phyloP scores from a whole-genome alignment of 2,797 vertebrate species.

The Xerus rutilus region DNA sequence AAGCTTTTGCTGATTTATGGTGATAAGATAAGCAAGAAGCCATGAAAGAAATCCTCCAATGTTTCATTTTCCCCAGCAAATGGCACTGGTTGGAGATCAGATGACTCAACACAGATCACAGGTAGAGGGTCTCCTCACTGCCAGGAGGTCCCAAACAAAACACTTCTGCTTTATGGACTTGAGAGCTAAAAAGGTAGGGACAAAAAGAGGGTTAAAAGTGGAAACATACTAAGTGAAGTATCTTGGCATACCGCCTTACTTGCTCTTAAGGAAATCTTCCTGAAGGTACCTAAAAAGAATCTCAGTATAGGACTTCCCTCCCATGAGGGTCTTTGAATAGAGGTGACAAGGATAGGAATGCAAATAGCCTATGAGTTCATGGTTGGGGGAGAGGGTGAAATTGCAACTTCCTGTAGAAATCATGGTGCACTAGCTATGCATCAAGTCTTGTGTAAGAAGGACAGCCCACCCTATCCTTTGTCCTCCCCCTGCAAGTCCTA shows the following conservation, averaged over 20 bases:
- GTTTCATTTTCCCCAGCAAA: neutral
- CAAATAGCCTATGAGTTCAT: neutral
- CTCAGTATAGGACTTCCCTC: neutral
- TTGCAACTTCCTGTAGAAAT: neutral
- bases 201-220: neutral
- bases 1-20: neutral
- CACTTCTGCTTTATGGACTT: neutral
- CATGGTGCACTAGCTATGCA: neutral
- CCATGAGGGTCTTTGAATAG: neutral
- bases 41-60: neutral
- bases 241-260: neutral
- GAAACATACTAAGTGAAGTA: neutral
- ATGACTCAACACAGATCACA: neutral
- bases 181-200: neutral
- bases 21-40: neutral
- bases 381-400: neutral
- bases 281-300: neutral
- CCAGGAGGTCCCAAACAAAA: neutral
- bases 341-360: neutral
- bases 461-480: neutral
- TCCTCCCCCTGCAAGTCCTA: neutral
- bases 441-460: neutral
- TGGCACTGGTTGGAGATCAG: neutral
- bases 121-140: neutral
- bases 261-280: neutral